A percentile compares a stretch with the other conserved stretches of the same genome.
Conservation (phyloP, 1,140 invertebrate species). For the Pissodes strobi region DNA sequence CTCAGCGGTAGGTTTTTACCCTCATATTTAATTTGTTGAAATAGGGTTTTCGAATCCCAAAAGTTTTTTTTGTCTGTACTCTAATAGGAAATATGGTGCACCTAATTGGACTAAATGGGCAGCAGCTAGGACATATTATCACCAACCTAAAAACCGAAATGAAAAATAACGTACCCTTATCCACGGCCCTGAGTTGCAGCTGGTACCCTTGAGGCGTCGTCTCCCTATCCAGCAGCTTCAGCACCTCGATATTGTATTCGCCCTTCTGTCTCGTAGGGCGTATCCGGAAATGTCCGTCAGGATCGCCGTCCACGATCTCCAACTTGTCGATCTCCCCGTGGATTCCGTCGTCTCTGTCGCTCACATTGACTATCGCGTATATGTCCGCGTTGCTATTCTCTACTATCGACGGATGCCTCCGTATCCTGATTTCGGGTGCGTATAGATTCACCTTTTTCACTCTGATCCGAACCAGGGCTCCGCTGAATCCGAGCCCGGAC, state of each 20-base stretch:
- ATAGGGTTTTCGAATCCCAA: too few species aligned
- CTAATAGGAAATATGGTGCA: too few species aligned
- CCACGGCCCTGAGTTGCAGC: conserved; percentile 81
- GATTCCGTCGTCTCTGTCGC: conserved; percentile 79
- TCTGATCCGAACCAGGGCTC: conserved; percentile 74
- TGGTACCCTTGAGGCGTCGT: conserved; percentile 80
- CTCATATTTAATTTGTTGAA: too few species aligned
- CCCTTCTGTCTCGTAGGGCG: conserved; percentile 63
- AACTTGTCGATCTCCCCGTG: conserved; percentile 82
- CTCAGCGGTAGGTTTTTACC: too few species aligned
- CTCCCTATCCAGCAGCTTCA: conserved; percentile 77
- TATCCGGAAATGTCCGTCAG: conserved; percentile 84
- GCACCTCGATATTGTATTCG: conserved; percentile 78
- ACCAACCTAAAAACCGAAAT: too few species aligned
- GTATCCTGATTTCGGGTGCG: conserved; percentile 81
- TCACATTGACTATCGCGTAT: conserved; percentile 86
- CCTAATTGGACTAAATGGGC: too few species aligned
- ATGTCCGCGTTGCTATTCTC: conserved; percentile 85
- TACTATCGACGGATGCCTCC: conserved; percentile 77
- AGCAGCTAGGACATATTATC: too few species aligned
- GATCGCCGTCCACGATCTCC: conserved; percentile 88
- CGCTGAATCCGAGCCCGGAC: conserved; percentile 66
- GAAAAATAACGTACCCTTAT: conserved; percentile 70
- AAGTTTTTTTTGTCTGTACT: too few species aligned
- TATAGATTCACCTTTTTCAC: conserved; percentile 86